Percentiles rank a stretch among this genome's conserved stretches.
These are phyloP conservation scores for Eupithecia subumbrata DNA, from an alignment of 2,888 invertebrate genomes.

Conservation along the genomic window DNA sequence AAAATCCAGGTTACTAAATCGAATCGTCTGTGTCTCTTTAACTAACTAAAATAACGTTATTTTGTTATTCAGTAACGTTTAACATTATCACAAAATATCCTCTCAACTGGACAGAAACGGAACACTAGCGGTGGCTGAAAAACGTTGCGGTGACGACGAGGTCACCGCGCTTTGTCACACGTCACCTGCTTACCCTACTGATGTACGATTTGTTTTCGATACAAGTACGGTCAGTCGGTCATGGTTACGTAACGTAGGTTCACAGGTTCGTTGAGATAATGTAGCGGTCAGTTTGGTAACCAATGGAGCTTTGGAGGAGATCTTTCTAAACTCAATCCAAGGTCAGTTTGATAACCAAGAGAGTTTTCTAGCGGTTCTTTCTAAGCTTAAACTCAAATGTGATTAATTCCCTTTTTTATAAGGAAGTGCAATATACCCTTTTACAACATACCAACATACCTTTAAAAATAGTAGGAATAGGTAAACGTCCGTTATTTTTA, in stretches of 20 bases:
- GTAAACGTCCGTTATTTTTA: too few relatives aligned
- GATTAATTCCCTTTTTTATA: too few relatives aligned
- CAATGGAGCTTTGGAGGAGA: background rate
- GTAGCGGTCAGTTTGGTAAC: background rate
- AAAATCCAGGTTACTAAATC: background rate
- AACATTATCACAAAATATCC: background rate
- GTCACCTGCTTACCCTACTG: slow-evolving; percentile 56
- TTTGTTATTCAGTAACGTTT: background rate
- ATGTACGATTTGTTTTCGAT: slow-evolving; percentile 24
- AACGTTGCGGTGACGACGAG: slow-evolving; percentile 60
- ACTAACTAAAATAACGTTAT: background rate
- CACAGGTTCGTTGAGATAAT: background rate
- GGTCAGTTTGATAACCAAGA: background rate
- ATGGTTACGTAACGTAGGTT: background rate
- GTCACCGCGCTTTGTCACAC: slow-evolving; percentile 63
- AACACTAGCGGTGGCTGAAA: slow-evolving; percentile 53
- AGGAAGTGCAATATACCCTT: too few relatives aligned
- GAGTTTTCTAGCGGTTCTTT: background rate
- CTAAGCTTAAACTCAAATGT: too few relatives aligned
- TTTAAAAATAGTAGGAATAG: too few relatives aligned
- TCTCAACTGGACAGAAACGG: slow-evolving; percentile 23
- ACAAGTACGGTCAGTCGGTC: background rate
- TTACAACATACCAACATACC: too few relatives aligned
- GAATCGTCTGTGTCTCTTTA: background rate
- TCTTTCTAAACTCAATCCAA: background rate